Conservation (phyloP, 2,888 invertebrate species). For the Coremacera marginata region DNA sequence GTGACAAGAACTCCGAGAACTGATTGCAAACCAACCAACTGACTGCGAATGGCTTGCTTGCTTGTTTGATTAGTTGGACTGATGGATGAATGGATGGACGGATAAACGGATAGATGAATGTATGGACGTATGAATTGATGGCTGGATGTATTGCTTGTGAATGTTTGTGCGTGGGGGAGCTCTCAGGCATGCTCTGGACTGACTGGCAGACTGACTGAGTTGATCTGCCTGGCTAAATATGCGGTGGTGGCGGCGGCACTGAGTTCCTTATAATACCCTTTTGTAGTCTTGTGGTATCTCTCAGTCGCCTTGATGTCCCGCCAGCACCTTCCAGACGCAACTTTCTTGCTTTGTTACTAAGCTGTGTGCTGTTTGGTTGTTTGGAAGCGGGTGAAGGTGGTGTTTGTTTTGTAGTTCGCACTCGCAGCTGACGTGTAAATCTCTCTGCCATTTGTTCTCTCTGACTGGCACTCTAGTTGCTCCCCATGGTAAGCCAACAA, state of each 20-base stretch:
- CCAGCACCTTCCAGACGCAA: not conserved
- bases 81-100: not conserved
- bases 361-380: not conserved
- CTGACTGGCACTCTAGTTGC: not conserved
- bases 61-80: not conserved
- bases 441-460: not conserved
- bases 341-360: not conserved
- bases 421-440: slow-evolving; percentile 5
- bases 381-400: not conserved
- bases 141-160: not conserved
- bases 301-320: not conserved
- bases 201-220: not conserved
- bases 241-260: too few relatives aligned
- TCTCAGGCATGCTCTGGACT: not conserved
- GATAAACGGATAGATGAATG: not conserved
- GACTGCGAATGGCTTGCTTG: not conserved
- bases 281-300: slow-evolving; percentile 17
- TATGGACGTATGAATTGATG: not conserved
- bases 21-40: slow-evolving; percentile 17
- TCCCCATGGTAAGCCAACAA: not conserved
- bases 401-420: slow-evolving; percentile 15
- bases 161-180: too few relatives aligned
- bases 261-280: not conserved
- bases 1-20: slow-evolving; percentile 35
- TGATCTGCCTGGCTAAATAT: not conserved